Percentiles rank a stretch among this genome's conserved stretches.
Conservation (phyloP, 1,140 invertebrate genomes). For the Drosophila mayri region DNA sequence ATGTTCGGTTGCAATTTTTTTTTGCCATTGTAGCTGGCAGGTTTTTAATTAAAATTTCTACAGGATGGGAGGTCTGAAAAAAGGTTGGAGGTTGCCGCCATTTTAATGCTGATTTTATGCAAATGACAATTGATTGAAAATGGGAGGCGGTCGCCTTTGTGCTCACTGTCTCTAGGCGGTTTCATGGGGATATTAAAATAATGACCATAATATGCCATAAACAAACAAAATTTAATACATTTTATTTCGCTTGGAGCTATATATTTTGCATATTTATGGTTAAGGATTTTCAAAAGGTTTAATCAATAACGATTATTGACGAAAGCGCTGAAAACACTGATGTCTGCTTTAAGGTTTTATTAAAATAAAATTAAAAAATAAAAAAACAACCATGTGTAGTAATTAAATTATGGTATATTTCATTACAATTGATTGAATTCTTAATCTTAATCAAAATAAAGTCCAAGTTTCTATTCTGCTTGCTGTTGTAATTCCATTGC, state of each 20-base stretch:
- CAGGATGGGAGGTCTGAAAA: constrained; percentile 10
- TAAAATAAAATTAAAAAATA: background rate
- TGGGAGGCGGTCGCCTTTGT: constrained; percentile 15
- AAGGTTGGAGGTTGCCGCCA: constrained; percentile 36
- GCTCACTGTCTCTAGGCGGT: constrained; percentile 19
- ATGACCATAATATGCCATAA: constrained; percentile 73
- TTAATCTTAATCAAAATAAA: background rate
- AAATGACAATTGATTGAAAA: constrained; percentile 78
- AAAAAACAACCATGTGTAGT: background rate
- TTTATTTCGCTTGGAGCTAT: constrained; percentile 27
- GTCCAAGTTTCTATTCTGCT: background rate
- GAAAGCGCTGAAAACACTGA: background rate
- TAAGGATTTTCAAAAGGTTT: constrained; percentile 10
- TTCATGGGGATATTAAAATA: constrained; percentile 70
- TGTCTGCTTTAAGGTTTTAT: background rate
- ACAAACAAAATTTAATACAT: constrained; percentile 69
- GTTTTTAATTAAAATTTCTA: constrained; percentile 70
- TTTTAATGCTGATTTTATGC: constrained; percentile 76
- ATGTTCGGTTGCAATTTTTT: constrained; percentile 59
- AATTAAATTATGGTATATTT: background rate
- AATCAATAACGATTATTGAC: background rate
- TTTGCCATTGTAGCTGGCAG: constrained; percentile 28
- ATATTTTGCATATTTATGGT: constrained; percentile 3
- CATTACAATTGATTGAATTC: background rate
- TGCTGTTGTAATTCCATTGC: background rate